These are phyloP conservation scores for Solen grandis DNA, from an alignment of 1,140 invertebrate genomes.

Conservation along the genomic window DNA sequence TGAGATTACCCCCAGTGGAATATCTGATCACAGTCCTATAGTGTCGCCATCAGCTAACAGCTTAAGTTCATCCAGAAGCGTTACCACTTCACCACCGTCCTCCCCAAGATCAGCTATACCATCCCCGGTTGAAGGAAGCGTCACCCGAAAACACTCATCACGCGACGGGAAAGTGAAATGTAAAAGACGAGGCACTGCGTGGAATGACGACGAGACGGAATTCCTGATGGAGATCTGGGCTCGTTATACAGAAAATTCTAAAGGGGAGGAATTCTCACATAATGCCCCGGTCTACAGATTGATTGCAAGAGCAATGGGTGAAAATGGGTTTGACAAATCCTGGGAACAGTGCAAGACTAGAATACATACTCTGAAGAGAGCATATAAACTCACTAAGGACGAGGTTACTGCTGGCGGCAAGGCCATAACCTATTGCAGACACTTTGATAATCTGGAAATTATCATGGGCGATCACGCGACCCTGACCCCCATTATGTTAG, in stretches of 20 bases:
- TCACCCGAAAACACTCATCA: background rate
- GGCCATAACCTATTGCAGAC: slow-evolving; percentile 48
- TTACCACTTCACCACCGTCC: background rate
- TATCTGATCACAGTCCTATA: background rate
- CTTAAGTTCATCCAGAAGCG: too few species aligned
- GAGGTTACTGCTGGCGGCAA: slow-evolving; percentile 11
- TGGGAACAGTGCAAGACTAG: slow-evolving; percentile 55
- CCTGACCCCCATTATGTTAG: slow-evolving; percentile 26
- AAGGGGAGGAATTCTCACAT: slow-evolving; percentile 30
- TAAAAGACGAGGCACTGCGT: slow-evolving; percentile 23
- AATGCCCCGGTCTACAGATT: slow-evolving; percentile 42
- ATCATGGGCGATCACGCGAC: slow-evolving; percentile 31
- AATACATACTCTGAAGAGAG: slow-evolving; percentile 45
- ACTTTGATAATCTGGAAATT: slow-evolving; percentile 51
- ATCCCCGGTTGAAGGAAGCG: background rate
- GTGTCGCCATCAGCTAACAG: background rate
- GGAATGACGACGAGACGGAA: slow-evolving; percentile 44
- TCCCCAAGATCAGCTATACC: background rate
- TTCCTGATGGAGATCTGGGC: slow-evolving; percentile 44
- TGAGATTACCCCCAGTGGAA: background rate
- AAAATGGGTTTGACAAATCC: slow-evolving; percentile 27
- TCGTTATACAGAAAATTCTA: slow-evolving; percentile 14
- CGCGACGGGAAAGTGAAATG: slow-evolving; percentile 4
- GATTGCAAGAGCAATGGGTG: slow-evolving; percentile 28
- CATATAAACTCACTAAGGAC: slow-evolving; percentile 55